phyloP scores from a whole-genome alignment of 35 echinoderm and acorn worm species.

The Apostichopus japonicus region DNA sequence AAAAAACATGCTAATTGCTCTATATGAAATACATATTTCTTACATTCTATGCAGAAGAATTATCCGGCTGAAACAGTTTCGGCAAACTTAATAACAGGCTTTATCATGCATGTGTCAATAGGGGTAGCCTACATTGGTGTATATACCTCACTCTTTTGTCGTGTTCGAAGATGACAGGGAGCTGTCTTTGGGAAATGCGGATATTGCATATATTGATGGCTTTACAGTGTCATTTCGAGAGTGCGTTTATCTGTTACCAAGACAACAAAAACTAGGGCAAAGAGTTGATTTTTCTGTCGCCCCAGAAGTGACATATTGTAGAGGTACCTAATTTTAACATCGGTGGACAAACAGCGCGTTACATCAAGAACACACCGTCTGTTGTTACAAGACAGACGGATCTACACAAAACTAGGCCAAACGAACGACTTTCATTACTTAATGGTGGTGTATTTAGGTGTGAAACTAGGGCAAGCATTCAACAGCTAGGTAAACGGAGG shows the following conservation, averaged over 20 bases:
- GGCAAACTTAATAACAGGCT: too few species aligned
- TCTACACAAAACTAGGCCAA: slow-evolving; percentile 49
- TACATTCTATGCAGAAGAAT: too few species aligned
- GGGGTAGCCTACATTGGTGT: too few species aligned
- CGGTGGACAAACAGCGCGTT: slow-evolving; percentile 46
- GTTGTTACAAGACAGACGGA: slow-evolving; percentile 38
- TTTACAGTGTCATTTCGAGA: background rate
- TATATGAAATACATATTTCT: too few species aligned
- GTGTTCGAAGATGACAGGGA: too few species aligned
- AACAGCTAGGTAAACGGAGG: slow-evolving; percentile 59
- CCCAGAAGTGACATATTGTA: slow-evolving; percentile 3
- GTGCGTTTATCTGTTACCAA: slow-evolving; percentile 6
- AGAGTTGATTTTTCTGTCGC: background rate
- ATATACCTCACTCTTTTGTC: too few species aligned
- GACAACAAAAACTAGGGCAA: slow-evolving; percentile 6
- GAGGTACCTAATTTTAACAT: slow-evolving; percentile 45
- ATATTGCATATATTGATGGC: too few species aligned
- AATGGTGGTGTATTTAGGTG: slow-evolving; percentile 59
- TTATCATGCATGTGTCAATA: too few species aligned
- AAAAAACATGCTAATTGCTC: too few species aligned
- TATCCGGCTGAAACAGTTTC: too few species aligned
- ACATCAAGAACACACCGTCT: slow-evolving; percentile 64
- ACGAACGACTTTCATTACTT: slow-evolving; percentile 58
- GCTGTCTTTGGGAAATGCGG: too few species aligned
- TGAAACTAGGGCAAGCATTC: slow-evolving; percentile 59